A percentile compares a stretch with the other conserved stretches of the same genome.
These are phyloP conservation scores for Brachynemurus nebulosus DNA, from an alignment of 2,888 invertebrate genomes.

Conservation along the genomic window DNA sequence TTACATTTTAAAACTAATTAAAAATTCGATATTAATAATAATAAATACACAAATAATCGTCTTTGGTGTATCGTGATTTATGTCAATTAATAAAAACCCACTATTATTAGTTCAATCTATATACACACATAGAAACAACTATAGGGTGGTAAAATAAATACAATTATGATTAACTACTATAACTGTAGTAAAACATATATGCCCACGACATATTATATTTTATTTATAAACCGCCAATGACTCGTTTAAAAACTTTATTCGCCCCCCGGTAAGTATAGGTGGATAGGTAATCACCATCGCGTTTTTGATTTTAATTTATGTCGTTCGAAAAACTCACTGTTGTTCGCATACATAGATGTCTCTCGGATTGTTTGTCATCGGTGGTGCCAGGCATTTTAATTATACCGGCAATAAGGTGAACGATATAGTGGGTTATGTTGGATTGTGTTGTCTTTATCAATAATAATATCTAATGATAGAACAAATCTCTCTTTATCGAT, in stretches of 20 bases:
- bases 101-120: constrained; percentile 1
- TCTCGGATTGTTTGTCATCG: background rate
- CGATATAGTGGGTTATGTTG: too few relatives aligned
- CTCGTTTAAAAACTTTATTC: too few relatives aligned
- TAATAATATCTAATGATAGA: too few relatives aligned
- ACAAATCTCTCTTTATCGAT: too few relatives aligned
- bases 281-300: background rate
- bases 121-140: background rate
- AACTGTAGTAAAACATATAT: too few relatives aligned
- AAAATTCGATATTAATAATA: background rate
- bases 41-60: too few relatives aligned
- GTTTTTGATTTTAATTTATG: constrained; percentile 1
- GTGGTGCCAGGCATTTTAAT: constrained; percentile 2
- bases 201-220: too few relatives aligned
- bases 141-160: constrained; percentile 1
- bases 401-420: background rate
- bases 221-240: too few relatives aligned
- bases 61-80: background rate
- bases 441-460: too few relatives aligned
- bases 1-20: background rate
- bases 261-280: too few relatives aligned
- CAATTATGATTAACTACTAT: too few relatives aligned
- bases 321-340: background rate
- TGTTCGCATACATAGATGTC: background rate
- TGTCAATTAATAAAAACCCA: background rate